A percentile compares a stretch with the other conserved stretches of the same genome.
Conservation (phyloP, 2,888 invertebrate species). For the Molorchus minor region DNA sequence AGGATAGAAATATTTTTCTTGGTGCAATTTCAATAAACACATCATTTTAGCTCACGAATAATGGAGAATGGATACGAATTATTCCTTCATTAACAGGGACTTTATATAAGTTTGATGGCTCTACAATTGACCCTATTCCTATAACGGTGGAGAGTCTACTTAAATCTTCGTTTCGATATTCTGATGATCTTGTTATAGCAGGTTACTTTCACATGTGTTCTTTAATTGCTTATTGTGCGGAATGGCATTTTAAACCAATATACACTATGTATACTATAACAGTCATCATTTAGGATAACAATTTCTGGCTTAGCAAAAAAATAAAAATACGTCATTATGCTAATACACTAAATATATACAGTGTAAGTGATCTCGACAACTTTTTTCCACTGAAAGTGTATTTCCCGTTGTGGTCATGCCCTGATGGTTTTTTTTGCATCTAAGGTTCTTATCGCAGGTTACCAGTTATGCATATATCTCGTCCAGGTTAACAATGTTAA, state of each 20-base stretch:
- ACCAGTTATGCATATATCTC: too few relatives aligned
- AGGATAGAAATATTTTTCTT: neutral
- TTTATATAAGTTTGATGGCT: slow-evolving; percentile 91
- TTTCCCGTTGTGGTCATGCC: too few relatives aligned
- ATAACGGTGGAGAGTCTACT: slow-evolving; percentile 87
- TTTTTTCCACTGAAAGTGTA: too few relatives aligned
- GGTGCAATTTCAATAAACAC: slow-evolving; percentile 1
- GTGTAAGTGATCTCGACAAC: too few relatives aligned
- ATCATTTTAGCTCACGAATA: slow-evolving; percentile 74
- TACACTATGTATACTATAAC: neutral
- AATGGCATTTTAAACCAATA: neutral
- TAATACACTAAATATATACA: too few relatives aligned
- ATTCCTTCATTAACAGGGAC: slow-evolving; percentile 94
- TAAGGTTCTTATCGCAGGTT: too few relatives aligned
- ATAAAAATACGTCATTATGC: too few relatives aligned
- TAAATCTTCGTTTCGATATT: slow-evolving; percentile 86
- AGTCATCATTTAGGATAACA: too few relatives aligned
- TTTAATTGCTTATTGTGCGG: too few relatives aligned
- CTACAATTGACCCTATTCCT: slow-evolving; percentile 86
- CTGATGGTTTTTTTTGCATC: too few relatives aligned
- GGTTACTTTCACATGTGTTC: slow-evolving; percentile 58
- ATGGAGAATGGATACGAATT: slow-evolving; percentile 86
- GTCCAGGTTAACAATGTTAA: too few relatives aligned
- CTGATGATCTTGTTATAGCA: slow-evolving; percentile 84
- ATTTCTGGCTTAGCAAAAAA: too few relatives aligned